Evolutionary conservation across 2,797 vertebrate genomes (phyloP), one percentile per base, ranked within the genome.

Genomic region (Acrocephalus scirpaceus): DNA sequence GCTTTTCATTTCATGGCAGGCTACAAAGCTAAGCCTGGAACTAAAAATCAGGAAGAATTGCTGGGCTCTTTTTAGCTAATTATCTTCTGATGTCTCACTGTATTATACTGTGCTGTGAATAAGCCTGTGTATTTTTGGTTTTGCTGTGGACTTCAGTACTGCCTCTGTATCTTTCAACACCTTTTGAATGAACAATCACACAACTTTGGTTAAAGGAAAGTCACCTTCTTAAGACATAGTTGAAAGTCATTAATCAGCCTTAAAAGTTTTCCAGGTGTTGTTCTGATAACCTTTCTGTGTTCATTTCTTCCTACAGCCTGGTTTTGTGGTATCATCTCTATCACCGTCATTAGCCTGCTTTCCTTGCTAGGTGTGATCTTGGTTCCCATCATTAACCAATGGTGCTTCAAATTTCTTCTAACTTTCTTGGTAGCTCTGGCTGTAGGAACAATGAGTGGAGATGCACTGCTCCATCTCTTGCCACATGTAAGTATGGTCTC

Each of bases 361-460:
- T 99, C 99, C 87, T 98, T 99, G 97, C 98, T 99, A 92, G 99
- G 99, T 2, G 99, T 99, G 92, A 98, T 99, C 78, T 98, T 99
- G 92, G 98, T 99, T 79, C 99, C 99, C 95, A 99, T 99, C 96
- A 99, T 99, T 97, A 99, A 99, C 86, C 99, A 99, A 93, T 98
- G 98, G 97, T 99, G 99, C 98, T 99, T 99, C 98, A 99, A 99
- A 98, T 99, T 99, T 97, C 99, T 99, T 92, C 99, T 99, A 96
- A 99, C 99, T 84, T 99, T 99, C 98, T 98, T 99, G 95, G 99
- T 99, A 95, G 99, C 99, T 47, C 97, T 99, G 91, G 99, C 99
- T 12, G 99, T 99, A 94, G 99, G 99, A 95, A 99, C 99, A 32
- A 99, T 99, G 97, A 99, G 99, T 36, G 99, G 99, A 42, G 99